phyloP scores from a whole-genome alignment of 2,113 vertebrate species.

The Poeciliopsis prolifica region DNA sequence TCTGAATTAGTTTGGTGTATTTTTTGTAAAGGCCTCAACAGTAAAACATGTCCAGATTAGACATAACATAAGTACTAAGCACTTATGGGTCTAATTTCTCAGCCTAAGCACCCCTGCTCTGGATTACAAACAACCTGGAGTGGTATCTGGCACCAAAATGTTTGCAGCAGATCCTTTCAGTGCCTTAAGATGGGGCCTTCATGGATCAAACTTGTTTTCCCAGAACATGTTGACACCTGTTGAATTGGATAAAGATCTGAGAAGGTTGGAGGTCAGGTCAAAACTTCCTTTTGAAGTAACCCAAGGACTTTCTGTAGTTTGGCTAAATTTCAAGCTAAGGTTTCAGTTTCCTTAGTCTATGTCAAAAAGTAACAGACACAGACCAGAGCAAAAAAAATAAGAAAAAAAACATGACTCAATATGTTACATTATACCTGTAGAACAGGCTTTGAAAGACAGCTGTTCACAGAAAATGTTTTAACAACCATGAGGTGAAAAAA shows the following conservation, averaged over 20 bases:
- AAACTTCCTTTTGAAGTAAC: not conserved
- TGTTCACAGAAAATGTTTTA: slow-evolving; percentile 1
- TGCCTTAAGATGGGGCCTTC: no score
- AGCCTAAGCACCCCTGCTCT: no score
- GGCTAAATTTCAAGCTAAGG: not conserved
- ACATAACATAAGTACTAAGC: no score
- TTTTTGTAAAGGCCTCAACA: not conserved
- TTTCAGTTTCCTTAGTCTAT: not conserved
- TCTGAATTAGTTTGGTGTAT: not conserved
- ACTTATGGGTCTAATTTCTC: no score
- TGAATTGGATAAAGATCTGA: no score
- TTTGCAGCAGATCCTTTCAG: no score
- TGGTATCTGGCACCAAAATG: no score
- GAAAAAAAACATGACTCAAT: not conserved
- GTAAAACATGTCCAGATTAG: no score
- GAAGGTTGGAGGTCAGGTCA: no score
- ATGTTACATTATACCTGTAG: not conserved
- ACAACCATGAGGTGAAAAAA: not conserved
- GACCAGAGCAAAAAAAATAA: not conserved
- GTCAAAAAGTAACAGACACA: not conserved
- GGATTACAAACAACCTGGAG: no score
- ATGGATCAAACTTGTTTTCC: no score
- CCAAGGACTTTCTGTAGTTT: not conserved
- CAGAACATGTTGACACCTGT: no score
- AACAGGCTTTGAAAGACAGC: not conserved